phyloP scores from a whole-genome alignment of 2,797 vertebrate species.

The Semotilus atromaculatus region DNA sequence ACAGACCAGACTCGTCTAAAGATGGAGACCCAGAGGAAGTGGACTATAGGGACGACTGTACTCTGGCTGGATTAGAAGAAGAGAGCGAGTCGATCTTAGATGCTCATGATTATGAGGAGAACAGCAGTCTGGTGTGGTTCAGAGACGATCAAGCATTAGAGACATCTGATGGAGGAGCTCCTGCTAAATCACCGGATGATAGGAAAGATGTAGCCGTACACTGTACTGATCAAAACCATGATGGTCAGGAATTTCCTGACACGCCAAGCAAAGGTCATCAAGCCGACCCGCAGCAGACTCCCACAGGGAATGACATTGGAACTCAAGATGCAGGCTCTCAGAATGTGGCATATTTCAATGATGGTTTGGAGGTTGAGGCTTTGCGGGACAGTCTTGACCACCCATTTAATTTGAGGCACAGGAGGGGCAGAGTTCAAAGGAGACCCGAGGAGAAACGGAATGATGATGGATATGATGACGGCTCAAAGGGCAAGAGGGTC shows the following conservation, averaged over 20 bases:
- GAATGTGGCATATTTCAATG: neutral
- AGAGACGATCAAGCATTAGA: neutral
- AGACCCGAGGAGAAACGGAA: constrained; percentile 2
- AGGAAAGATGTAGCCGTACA: neutral
- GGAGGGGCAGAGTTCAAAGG: neutral
- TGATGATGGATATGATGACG: constrained; percentile 8
- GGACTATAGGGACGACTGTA: constrained; percentile 63
- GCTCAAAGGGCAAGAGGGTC: constrained; percentile 5
- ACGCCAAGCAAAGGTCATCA: neutral
- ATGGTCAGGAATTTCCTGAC: neutral
- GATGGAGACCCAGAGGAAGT: constrained; percentile 65
- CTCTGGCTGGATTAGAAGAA: constrained; percentile 60
- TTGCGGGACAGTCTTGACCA: constrained; percentile 21
- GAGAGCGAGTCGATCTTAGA: constrained; percentile 63
- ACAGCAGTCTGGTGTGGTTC: constrained; percentile 10
- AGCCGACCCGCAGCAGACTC: neutral
- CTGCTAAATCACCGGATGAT: neutral
- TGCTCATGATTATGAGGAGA: constrained; percentile 23
- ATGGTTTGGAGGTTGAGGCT: neutral
- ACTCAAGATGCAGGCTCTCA: neutral
- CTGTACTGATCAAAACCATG: neutral
- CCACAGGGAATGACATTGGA: neutral
- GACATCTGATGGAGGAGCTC: constrained; percentile 1
- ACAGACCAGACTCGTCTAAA: constrained; percentile 59
- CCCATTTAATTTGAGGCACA: constrained; percentile 47